Evolutionary conservation across 2,797 vertebrate species (phyloP), one percentile per base, ranked within the genome.

Genomic region (Menidia menidia): DNA sequence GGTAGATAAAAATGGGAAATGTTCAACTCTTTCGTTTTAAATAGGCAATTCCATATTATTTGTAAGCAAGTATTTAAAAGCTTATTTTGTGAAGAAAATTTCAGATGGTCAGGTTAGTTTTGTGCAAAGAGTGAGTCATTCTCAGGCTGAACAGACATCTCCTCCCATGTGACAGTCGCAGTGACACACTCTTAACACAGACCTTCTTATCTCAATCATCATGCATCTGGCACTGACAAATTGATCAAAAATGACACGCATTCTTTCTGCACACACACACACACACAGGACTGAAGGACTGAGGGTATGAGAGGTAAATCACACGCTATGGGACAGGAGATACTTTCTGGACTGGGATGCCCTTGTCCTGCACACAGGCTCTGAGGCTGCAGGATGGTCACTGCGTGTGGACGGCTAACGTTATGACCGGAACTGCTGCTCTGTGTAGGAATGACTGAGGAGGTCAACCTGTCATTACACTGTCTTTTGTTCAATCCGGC

Each of bases 321-420:
- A 18, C 31, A 44, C 62, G 52, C 51, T 41, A 77, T n/a, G 25
- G 54, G 50, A 71, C 51, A 72, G 48, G 50, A 67, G 60, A 77
- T 57, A 60, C 51, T 69, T 84, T 70, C 68, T 35, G 63, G 78
- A 73, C 85, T 88, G 71, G 62, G 25, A 72, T 73, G 81, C 82
- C 83, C 85, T 91, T 91, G 89, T 72, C 80, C 53, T 60, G 75
- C 3, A 6, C 15, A 53, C 64, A 80, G 74, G 81, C 75, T 87
- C 77, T 86, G 56, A 56, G 70, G 73, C 82, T 67, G 81, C 66
- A 84, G 35, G 60, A 51, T 1, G 31, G 48, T 68, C 8, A 48
- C 35, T 0, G 0, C 52, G 39, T 78, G 64, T 80, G 39, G 69
- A 72, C 19, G 15, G 58, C 45, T 61, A 44, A 64, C 81, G 53